Conservation (phyloP, 2,888 invertebrate genomes). For the Shargacucullia verbasci region DNA sequence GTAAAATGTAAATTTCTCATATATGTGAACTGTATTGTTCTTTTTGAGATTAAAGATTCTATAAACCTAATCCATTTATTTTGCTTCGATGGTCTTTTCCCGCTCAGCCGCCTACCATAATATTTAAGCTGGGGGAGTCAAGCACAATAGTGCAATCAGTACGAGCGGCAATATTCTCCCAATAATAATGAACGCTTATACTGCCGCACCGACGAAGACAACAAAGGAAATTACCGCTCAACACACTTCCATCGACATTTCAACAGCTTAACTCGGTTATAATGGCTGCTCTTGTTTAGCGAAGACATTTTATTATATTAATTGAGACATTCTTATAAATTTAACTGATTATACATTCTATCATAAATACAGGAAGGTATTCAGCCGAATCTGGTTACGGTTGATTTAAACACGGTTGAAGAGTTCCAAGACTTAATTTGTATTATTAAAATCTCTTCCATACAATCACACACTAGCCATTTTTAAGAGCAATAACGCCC, state of each 20-base stretch:
- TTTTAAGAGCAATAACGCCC: too few species aligned
- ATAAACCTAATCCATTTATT: background rate
- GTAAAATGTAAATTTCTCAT: too few species aligned
- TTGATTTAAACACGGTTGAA: too few species aligned
- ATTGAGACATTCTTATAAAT: too few species aligned
- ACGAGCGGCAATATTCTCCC: conserved; percentile 35
- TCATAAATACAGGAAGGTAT: too few species aligned
- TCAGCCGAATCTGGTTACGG: too few species aligned
- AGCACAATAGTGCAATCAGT: conserved; percentile 55
- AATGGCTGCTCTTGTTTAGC: background rate
- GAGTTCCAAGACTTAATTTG: too few species aligned
- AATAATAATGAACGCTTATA: conserved; percentile 43
- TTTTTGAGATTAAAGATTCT: too few species aligned
- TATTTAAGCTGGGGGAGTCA: conserved; percentile 24
- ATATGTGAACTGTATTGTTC: too few species aligned
- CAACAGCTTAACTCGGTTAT: conserved; percentile 5
- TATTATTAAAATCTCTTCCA: too few species aligned
- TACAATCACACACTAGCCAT: too few species aligned
- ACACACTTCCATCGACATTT: conserved; percentile 15
- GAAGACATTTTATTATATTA: background rate
- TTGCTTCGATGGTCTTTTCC: conserved; percentile 1
- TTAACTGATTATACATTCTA: too few species aligned
- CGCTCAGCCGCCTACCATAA: background rate
- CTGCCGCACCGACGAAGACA: conserved; percentile 18
- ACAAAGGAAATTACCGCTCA: conserved; percentile 24